Conservation (phyloP, 2,888 invertebrate species). For the Heterodera filipjevi region DNA sequence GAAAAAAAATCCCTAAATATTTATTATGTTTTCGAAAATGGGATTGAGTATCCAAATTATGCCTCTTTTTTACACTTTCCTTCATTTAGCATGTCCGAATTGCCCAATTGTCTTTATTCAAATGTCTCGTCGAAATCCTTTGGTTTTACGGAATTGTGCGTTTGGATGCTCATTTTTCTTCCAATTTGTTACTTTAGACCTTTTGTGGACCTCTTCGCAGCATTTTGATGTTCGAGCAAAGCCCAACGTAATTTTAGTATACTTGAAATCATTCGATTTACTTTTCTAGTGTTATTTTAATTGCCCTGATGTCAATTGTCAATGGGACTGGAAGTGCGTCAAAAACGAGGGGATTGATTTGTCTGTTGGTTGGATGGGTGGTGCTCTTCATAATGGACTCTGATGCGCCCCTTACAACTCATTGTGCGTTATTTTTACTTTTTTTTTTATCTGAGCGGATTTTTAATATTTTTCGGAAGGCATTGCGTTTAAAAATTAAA, state of each 20-base stretch:
- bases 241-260: slow-evolving; percentile 61
- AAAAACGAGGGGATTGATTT: slow-evolving; percentile 66
- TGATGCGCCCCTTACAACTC: slow-evolving; percentile 66
- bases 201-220: slow-evolving; percentile 69
- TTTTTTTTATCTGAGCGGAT: too few relatives aligned
- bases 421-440: slow-evolving; percentile 59
- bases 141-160: slow-evolving; percentile 71
- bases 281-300: slow-evolving; percentile 65
- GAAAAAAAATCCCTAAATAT: too few relatives aligned
- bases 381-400: slow-evolving; percentile 70
- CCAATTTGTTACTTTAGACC: slow-evolving; percentile 40
- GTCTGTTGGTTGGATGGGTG: slow-evolving; percentile 68
- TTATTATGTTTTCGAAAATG: too few relatives aligned
- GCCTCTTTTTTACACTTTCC: too few relatives aligned
- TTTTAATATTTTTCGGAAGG: background rate
- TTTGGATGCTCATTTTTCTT: slow-evolving; percentile 51
- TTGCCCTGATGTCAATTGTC: slow-evolving; percentile 69
- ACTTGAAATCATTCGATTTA: background rate
- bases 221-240: slow-evolving; percentile 69
- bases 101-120: slow-evolving; percentile 52
- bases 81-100: slow-evolving; percentile 52
- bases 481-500: too few relatives aligned
- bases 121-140: slow-evolving; percentile 67
- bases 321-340: slow-evolving; percentile 66
- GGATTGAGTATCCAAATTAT: too few relatives aligned